Conservation (phyloP, 1,140 invertebrate species). For the Conopomorpha cramerella region DNA sequence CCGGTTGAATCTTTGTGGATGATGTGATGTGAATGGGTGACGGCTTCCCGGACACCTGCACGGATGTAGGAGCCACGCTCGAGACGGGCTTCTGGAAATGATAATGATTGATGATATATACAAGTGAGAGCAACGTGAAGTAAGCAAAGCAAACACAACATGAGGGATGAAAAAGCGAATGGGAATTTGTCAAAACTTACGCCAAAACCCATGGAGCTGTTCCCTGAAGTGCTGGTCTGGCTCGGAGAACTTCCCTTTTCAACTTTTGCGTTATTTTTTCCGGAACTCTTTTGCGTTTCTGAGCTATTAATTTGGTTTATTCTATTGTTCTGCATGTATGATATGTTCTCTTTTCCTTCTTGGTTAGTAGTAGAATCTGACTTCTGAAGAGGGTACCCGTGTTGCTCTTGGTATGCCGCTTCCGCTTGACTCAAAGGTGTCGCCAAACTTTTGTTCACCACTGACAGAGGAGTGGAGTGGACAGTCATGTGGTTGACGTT, state of each 20-base stretch:
- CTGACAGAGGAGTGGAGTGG: slow-evolving; percentile 68
- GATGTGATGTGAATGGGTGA: slow-evolving; percentile 80
- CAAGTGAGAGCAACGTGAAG: slow-evolving; percentile 12
- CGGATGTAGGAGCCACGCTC: slow-evolving; percentile 77
- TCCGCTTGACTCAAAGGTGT: slow-evolving; percentile 63
- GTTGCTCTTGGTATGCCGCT: slow-evolving; percentile 48
- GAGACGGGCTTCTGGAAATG: slow-evolving; percentile 71
- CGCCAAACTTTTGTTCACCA: slow-evolving; percentile 69
- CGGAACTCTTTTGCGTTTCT: slow-evolving; percentile 25
- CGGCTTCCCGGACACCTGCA: slow-evolving; percentile 68
- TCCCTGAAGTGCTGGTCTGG: slow-evolving; percentile 28
- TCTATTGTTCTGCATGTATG: slow-evolving; percentile 52
- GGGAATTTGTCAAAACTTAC: slow-evolving; percentile 21
- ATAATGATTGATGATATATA: slow-evolving; percentile 46
- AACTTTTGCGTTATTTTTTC: slow-evolving; percentile 19
- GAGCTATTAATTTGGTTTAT: slow-evolving; percentile 46
- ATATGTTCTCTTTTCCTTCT: slow-evolving; percentile 56
- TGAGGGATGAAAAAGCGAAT: neutral
- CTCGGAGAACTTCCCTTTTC: slow-evolving; percentile 47
- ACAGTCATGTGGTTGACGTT: slow-evolving; percentile 64
- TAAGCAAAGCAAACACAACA: slow-evolving; percentile 3
- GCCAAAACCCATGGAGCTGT: slow-evolving; percentile 49
- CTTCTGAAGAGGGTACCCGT: slow-evolving; percentile 56
- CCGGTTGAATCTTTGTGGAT: slow-evolving; percentile 79
- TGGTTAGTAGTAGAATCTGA: slow-evolving; percentile 53